A percentile compares a stretch with the other conserved stretches of the same genome.
Evolutionary conservation across 2,797 vertebrate genomes (phyloP).

Genomic region (Girardinus metallicus): DNA sequence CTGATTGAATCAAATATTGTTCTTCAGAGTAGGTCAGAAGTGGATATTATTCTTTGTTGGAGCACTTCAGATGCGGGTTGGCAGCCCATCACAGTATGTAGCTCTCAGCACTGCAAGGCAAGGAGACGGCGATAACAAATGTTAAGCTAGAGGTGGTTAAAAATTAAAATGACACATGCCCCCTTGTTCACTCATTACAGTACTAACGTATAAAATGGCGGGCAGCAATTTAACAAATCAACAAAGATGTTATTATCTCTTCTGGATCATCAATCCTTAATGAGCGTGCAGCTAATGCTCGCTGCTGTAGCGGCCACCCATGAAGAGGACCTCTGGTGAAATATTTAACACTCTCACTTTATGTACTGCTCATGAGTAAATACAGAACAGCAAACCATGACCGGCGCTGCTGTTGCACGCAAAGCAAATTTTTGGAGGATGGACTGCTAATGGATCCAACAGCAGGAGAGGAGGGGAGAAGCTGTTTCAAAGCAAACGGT

Average conservation of each 20-base stretch:
- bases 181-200: conserved; percentile 50
- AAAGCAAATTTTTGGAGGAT: conserved; percentile 47
- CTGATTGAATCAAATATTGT: conserved; percentile 67
- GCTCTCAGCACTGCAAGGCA: conserved; percentile 59
- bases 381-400: conserved; percentile 59
- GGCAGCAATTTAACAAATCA: conserved; percentile 64
- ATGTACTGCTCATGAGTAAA: conserved; percentile 52
- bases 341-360: conserved; percentile 44
- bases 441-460: conserved; percentile 37
- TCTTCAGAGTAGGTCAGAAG: conserved; percentile 69
- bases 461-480: conserved; percentile 60
- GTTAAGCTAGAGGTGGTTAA: conserved; percentile 39
- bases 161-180: conserved; percentile 40
- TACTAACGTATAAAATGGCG: conserved; percentile 50
- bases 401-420: conserved; percentile 55
- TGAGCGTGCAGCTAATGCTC: conserved; percentile 39
- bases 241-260: conserved; percentile 64
- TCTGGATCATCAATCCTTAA: conserved; percentile 66
- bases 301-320: conserved; percentile 38
- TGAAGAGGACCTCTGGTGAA: conserved; percentile 56
- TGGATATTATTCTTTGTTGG: conserved; percentile 64
- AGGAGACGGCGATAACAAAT: conserved; percentile 55
- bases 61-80: conserved; percentile 58
- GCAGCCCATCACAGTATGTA: conserved; percentile 63
- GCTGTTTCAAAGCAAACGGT: conserved; percentile 59